Evolutionary conservation across 2,888 invertebrate genomes (phyloP).

Genomic region (Entomobrya proxima): DNA sequence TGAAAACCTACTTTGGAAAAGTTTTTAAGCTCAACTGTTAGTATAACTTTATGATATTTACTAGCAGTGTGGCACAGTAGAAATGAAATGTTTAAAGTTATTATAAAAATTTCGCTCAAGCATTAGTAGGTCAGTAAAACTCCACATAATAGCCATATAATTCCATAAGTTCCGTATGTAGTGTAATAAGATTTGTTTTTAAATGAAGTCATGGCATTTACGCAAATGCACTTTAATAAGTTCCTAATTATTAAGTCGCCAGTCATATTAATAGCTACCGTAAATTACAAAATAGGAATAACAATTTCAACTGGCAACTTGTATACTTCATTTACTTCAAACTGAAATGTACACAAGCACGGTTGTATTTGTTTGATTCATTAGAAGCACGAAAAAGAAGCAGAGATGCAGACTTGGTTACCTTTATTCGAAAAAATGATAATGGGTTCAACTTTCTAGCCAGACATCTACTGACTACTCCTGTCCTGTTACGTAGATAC

Average conservation of each 20-base stretch:
- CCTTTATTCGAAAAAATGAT: constrained; percentile 9
- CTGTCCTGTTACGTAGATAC: too few species aligned
- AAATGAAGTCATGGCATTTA: neutral
- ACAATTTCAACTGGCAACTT: neutral
- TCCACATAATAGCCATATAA: too few species aligned
- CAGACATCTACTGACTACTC: neutral
- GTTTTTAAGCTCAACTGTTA: neutral
- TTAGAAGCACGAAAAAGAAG: constrained; percentile 35
- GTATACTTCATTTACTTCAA: too few species aligned
- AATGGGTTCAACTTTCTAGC: constrained; percentile 16
- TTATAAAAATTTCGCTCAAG: too few species aligned
- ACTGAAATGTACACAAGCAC: too few species aligned
- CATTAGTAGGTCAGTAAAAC: too few species aligned
- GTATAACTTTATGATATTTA: neutral
- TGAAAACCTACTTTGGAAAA: neutral
- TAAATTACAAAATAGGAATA: neutral
- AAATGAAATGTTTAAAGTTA: too few species aligned
- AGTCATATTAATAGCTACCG: neutral
- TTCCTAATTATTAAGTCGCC: neutral
- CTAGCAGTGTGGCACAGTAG: too few species aligned
- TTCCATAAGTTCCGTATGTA: too few species aligned
- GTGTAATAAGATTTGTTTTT: too few species aligned
- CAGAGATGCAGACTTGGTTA: constrained; percentile 13
- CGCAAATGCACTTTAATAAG: neutral
- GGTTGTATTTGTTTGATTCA: neutral